A percentile compares a stretch with the other conserved stretches of the same genome.
These are phyloP conservation scores for Pinna nobilis DNA, from an alignment of 1,140 invertebrate genomes.

Conservation along the genomic window DNA sequence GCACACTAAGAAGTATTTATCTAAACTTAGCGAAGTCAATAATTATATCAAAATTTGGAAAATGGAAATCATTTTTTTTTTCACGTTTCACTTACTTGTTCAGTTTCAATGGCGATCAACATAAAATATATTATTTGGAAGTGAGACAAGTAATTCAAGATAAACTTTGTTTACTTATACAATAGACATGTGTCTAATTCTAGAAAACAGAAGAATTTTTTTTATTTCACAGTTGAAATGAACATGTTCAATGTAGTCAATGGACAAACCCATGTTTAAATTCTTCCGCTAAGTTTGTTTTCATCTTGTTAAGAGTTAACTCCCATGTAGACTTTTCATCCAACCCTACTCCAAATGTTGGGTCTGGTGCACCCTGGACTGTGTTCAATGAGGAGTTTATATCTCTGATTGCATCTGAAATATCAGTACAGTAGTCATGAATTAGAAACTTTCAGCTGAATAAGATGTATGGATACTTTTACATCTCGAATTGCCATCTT, in stretches of 20 bases:
- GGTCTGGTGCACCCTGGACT: constrained; percentile 28
- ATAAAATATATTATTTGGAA: not conserved
- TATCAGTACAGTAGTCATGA: no score
- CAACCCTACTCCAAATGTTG: constrained; percentile 28
- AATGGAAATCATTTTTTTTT: no score
- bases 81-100: not conserved
- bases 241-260: no score
- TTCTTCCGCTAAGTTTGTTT: constrained; percentile 13
- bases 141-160: not conserved
- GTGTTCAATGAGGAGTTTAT: constrained; percentile 10
- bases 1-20: no score
- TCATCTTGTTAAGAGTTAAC: constrained; percentile 11
- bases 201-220: not conserved
- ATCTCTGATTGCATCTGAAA: constrained; percentile 30
- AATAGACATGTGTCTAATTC: not conserved
- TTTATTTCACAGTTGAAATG: not conserved
- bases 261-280: constrained; percentile 1
- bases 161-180: not conserved
- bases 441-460: no score
- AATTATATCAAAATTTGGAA: no score
- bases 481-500: no score
- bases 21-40: no score
- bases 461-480: no score
- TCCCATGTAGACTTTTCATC: constrained; percentile 31
- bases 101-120: not conserved